Conservation (phyloP, 1,140 invertebrate genomes). For the Hestina assimilis region DNA sequence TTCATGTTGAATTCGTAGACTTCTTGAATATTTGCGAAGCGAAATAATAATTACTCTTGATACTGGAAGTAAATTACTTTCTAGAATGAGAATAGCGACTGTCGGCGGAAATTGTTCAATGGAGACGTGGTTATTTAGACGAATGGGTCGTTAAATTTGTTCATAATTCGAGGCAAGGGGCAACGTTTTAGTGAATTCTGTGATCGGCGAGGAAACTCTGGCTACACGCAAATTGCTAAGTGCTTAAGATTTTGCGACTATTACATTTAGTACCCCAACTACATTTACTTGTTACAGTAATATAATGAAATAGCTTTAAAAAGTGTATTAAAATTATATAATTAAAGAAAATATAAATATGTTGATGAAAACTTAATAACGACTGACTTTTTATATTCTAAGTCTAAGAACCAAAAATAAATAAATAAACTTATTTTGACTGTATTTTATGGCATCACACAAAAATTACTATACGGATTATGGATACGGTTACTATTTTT, state of each 20-base stretch:
- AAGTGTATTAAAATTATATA: background rate
- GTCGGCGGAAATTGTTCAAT: slow-evolving; percentile 19
- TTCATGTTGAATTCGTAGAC: background rate
- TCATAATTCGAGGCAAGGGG: slow-evolving; percentile 16
- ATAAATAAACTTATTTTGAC: too few relatives aligned
- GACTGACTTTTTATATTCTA: too few relatives aligned
- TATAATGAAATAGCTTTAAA: too few relatives aligned
- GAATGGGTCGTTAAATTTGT: slow-evolving; percentile 26
- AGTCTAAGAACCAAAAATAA: too few relatives aligned
- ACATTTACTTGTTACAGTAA: slow-evolving; percentile 4
- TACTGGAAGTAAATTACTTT: slow-evolving; percentile 36
- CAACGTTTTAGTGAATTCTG: slow-evolving; percentile 11
- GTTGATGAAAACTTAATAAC: too few relatives aligned
- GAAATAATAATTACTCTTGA: slow-evolving; percentile 40
- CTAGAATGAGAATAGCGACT: slow-evolving; percentile 15
- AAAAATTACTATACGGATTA: too few relatives aligned
- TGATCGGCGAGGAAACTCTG: slow-evolving; percentile 8
- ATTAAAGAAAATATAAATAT: too few relatives aligned
- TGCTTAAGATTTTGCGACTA: slow-evolving; percentile 17
- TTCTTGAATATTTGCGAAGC: background rate
- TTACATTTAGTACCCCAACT: background rate
- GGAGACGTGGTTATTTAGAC: slow-evolving; percentile 18
- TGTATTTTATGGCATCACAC: too few relatives aligned
- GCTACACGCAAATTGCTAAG: slow-evolving; percentile 14
- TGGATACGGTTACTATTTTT: too few relatives aligned